Conservation (phyloP, 2,113 vertebrate species). For the Hiodon tergisus region DNA sequence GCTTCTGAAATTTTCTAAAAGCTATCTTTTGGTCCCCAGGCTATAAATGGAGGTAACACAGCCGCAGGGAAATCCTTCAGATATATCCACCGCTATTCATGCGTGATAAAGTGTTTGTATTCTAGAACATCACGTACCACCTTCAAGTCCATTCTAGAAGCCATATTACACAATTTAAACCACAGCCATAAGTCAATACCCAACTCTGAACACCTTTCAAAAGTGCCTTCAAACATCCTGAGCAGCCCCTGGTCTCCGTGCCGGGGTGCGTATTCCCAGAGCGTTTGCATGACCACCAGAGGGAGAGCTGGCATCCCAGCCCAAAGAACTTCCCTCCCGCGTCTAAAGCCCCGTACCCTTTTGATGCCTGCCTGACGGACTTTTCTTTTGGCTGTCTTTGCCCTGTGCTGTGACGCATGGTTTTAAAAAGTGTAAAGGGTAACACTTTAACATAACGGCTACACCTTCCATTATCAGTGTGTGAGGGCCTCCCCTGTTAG, state of each 20-base stretch:
- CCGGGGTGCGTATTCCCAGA: neutral
- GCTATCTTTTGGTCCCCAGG: too few species aligned
- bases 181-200: constrained; percentile 4
- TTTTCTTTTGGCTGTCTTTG: constrained; percentile 24
- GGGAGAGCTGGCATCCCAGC: neutral
- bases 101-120: too few species aligned
- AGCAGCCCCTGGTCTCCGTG: neutral
- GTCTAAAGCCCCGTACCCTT: neutral
- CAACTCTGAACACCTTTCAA: constrained; percentile 49
- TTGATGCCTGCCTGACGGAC: constrained; percentile 8
- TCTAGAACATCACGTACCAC: too few species aligned
- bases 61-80: too few species aligned
- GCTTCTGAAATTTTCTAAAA: too few species aligned
- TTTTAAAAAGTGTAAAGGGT: constrained; percentile 15
- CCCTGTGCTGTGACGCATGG: constrained; percentile 44
- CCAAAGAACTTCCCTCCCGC: too few species aligned
- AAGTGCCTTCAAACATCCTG: constrained; percentile 32
- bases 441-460: constrained; percentile 31
- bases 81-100: too few species aligned
- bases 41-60: too few species aligned
- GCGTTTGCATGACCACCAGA: constrained; percentile 20
- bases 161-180: too few species aligned
- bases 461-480: constrained; percentile 16
- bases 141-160: too few species aligned
- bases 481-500: constrained; percentile 3